Evolutionary conservation across 2,113 vertebrate genomes (phyloP).

Genomic region (Spilogale gracilis): DNA sequence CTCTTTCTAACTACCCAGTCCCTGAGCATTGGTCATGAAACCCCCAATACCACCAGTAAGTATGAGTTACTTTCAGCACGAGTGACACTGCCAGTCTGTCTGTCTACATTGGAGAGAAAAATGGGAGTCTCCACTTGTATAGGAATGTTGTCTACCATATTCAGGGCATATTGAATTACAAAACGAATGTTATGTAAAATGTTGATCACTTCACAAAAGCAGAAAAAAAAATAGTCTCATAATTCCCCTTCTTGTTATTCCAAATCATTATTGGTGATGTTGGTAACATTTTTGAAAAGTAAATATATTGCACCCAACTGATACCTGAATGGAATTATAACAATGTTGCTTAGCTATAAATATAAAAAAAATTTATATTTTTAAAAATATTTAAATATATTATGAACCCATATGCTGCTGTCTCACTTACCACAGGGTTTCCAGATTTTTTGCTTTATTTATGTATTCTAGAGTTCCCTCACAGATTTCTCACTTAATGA

Average conservation of each 20-base stretch:
- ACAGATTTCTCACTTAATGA: background rate
- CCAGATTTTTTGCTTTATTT: background rate
- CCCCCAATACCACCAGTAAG: fast-evolving
- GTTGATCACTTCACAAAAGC: background rate
- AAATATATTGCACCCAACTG: background rate
- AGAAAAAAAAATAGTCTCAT: background rate
- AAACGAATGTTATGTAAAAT: background rate
- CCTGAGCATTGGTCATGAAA: background rate
- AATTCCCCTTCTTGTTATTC: background rate
- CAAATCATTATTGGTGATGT: background rate
- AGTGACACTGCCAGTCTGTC: background rate
- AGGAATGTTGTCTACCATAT: background rate
- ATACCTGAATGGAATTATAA: background rate
- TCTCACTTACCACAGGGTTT: background rate
- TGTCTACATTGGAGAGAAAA: background rate
- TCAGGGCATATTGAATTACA: background rate
- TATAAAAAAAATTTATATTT: background rate
- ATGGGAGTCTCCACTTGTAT: background rate
- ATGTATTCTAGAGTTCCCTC: background rate
- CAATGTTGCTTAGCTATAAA: background rate
- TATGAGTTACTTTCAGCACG: background rate
- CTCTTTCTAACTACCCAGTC: background rate
- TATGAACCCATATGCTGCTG: background rate
- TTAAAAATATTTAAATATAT: background rate
- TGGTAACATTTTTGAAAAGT: background rate